Percentiles rank a stretch among this genome's conserved stretches.
phyloP scores from a whole-genome alignment of 2,113 vertebrate genomes.

The Tiliqua scincoides region DNA sequence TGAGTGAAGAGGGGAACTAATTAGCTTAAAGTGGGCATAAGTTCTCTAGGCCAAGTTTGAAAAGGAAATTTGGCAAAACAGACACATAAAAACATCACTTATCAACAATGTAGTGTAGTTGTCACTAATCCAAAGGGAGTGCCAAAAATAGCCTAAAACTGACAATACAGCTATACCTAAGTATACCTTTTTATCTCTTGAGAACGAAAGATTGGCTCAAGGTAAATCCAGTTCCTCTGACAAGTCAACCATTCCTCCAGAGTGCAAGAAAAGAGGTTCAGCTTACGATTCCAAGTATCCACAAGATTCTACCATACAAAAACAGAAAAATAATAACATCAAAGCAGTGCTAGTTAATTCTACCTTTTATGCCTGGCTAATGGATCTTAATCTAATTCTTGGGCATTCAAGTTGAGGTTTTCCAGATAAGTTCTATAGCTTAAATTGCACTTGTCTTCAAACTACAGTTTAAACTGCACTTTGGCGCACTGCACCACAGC shows the following conservation, averaged over 20 bases:
- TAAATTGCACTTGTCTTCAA: neutral
- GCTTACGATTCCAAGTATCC: conserved; percentile 69
- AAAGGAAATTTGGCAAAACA: neutral
- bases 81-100: neutral
- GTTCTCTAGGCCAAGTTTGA: no score
- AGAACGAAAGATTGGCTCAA: conserved; percentile 73
- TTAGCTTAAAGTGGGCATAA: no score
- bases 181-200: conserved; percentile 75
- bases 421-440: no score
- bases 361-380: neutral
- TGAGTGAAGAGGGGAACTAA: no score
- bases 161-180: neutral
- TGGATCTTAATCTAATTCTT: neutral
- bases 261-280: conserved; percentile 66
- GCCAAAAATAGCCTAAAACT: neutral
- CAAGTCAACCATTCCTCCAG: conserved; percentile 74
- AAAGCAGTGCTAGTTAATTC: neutral
- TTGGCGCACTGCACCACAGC: neutral
- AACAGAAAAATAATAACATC: conserved; percentile 5
- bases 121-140: neutral
- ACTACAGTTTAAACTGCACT: no score
- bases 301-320: conserved; percentile 62
- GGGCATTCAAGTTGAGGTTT: neutral
- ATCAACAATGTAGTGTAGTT: neutral
- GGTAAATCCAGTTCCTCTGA: conserved; percentile 74